phyloP scores from a whole-genome alignment of 1,140 invertebrate genomes.

The Nasonia vitripennis region DNA sequence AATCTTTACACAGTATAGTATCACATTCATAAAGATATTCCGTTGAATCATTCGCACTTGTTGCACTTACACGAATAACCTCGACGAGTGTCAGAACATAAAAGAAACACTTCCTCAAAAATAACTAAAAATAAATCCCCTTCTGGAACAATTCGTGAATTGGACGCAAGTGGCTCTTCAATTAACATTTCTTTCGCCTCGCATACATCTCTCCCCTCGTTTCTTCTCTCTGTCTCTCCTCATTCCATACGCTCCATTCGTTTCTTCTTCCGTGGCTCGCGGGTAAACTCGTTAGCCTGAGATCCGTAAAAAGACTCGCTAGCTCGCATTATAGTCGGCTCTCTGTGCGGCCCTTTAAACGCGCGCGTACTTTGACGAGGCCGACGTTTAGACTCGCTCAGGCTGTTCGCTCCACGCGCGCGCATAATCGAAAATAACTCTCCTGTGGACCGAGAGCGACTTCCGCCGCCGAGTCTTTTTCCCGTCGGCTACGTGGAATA shows the following conservation, averaged over 20 bases:
- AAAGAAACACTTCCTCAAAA: too few relatives aligned
- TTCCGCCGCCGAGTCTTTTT: background rate
- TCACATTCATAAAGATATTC: too few relatives aligned
- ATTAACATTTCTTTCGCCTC: background rate
- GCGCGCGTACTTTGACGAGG: background rate
- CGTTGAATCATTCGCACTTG: too few relatives aligned
- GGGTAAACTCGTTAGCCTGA: background rate
- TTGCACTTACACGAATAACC: too few relatives aligned
- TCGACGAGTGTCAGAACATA: too few relatives aligned
- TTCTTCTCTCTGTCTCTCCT: background rate
- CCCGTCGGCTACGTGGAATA: background rate
- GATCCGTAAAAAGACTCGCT: background rate
- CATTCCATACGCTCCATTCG: background rate
- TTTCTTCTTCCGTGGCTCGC: background rate
- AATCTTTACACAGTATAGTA: too few relatives aligned
- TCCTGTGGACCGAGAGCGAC: background rate
- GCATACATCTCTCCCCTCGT: background rate
- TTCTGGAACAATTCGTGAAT: too few relatives aligned
- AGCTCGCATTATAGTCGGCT: background rate
- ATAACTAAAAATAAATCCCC: too few relatives aligned
- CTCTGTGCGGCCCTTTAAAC: background rate
- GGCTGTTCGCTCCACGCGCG: background rate
- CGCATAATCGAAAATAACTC: conserved; percentile 2
- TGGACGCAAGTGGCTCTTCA: background rate
- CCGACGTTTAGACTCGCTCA: conserved; percentile 2